phyloP scores from a whole-genome alignment of 2,113 vertebrate genomes.

The Camelus bactrianus region DNA sequence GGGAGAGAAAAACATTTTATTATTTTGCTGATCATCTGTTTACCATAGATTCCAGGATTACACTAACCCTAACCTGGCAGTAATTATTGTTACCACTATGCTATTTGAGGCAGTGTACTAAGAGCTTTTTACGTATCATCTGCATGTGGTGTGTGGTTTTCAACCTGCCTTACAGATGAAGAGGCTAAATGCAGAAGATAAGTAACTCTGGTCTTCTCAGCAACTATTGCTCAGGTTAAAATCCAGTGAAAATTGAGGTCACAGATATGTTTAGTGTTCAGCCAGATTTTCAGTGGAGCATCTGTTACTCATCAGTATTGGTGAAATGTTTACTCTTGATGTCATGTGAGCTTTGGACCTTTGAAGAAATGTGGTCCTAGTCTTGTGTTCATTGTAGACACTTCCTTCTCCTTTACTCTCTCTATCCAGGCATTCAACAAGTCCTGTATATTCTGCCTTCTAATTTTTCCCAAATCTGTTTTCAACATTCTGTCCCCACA shows the following conservation, averaged over 20 bases:
- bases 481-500: not conserved
- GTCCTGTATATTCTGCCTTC: not conserved
- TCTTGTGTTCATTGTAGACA: not conserved
- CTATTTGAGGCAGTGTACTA: not conserved
- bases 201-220: not conserved
- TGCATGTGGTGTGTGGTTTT: not conserved
- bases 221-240: constrained; percentile 32
- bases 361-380: not conserved
- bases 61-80: not conserved
- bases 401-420: not conserved
- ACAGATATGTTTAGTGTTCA: not conserved
- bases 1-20: not conserved
- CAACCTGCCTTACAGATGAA: not conserved
- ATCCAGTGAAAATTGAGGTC: not conserved
- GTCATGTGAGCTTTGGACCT: not conserved
- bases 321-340: not conserved
- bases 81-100: not conserved
- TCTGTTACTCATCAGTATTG: not conserved
- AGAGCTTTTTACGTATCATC: not conserved
- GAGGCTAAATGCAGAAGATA: not conserved
- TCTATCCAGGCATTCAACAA: not conserved
- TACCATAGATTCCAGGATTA: not conserved
- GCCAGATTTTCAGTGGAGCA: not conserved
- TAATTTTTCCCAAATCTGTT: not conserved
- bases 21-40: constrained; percentile 43